These are phyloP conservation scores for Gari tellinella DNA, from an alignment of 2,888 invertebrate species.

Conservation along the genomic window DNA sequence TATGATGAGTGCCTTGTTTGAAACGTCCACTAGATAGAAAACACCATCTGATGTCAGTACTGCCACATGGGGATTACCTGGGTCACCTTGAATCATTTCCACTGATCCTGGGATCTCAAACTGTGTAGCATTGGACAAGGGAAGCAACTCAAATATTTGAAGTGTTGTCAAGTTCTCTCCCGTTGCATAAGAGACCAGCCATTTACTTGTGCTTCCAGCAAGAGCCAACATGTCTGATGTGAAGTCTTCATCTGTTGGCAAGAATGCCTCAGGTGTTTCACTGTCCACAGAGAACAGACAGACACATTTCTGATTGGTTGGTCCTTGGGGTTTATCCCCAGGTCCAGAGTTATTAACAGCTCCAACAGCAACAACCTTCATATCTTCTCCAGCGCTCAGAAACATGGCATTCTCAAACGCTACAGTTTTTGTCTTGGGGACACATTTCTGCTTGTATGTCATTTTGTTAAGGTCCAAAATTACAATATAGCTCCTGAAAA, in stretches of 20 bases:
- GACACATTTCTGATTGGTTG: slow-evolving; percentile 46
- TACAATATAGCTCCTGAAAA: too few species aligned
- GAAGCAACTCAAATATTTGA: slow-evolving; percentile 6
- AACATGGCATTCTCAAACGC: too few species aligned
- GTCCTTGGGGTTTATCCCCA: slow-evolving; percentile 34
- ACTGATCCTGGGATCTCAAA: slow-evolving; percentile 28
- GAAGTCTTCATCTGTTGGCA: slow-evolving; percentile 23
- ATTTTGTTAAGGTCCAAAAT: too few species aligned
- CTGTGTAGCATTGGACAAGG: neutral
- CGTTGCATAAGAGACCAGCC: slow-evolving; percentile 30
- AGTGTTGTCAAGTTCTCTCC: neutral
- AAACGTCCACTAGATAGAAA: slow-evolving; percentile 46
- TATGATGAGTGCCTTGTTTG: slow-evolving; percentile 15
- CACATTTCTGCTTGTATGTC: too few species aligned
- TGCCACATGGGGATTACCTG: slow-evolving; percentile 43
- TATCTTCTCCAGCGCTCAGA: slow-evolving; percentile 4
- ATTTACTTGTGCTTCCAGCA: slow-evolving; percentile 26
- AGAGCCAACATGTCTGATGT: neutral
- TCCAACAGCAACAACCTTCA: slow-evolving; percentile 39
- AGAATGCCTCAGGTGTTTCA: slow-evolving; percentile 26
- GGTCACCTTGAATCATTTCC: slow-evolving; percentile 49
- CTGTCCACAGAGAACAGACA: slow-evolving; percentile 36
- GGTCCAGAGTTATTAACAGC: slow-evolving; percentile 14
- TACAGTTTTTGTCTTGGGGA: too few species aligned
- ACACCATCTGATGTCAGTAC: slow-evolving; percentile 41